Evolutionary conservation across 1,140 invertebrate species (phyloP), one percentile per base, ranked within the genome.

Genomic region (Dryas iulia): DNA sequence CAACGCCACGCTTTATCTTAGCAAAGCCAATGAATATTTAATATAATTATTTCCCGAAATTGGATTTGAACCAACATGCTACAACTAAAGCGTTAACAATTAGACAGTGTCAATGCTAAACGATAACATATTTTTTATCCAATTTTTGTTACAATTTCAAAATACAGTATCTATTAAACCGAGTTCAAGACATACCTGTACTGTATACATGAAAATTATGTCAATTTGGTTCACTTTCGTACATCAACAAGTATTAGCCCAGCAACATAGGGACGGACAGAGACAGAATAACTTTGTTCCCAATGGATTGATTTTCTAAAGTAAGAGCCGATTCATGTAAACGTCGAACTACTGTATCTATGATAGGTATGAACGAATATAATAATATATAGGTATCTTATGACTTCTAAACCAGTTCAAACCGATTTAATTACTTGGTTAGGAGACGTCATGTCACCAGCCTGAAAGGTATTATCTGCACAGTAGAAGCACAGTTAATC

Each of bases 401-500:
- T 21, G 39, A 47, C 18, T 47, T 47, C 18, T 21, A 47, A 21
- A 18, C 1, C 18, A 47, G 0, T 2, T 1, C 8, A 8, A 39
- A 47, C 39, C 2, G 39, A 47, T 18, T 47, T 10, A 18, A 47
- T 47, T 47, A 21, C 14, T 10, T 47, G 39, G 39, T 47, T 47
- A 47, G 18, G 8, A 47, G 39, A 47, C 1, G 39, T 47, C 18
- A 47, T 10, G 39, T 47, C 39, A 47, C 14, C 39, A 21, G 0
- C 39, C 39, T 21, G 39, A 47, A 47, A 47, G 39, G 39, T 47
- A 47, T 47, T 47, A 47, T 47, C 39, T 47, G 6, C 39, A 21
- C 39, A 18, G 7, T 21, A 8, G 39, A 2, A 21, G 59, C 59
- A 53, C 59, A 28, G 53, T 70, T 65, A 70, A 70, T 70, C 68